phyloP scores from a whole-genome alignment of 2,888 invertebrate species.

The Drosophila suboccidentalis region DNA sequence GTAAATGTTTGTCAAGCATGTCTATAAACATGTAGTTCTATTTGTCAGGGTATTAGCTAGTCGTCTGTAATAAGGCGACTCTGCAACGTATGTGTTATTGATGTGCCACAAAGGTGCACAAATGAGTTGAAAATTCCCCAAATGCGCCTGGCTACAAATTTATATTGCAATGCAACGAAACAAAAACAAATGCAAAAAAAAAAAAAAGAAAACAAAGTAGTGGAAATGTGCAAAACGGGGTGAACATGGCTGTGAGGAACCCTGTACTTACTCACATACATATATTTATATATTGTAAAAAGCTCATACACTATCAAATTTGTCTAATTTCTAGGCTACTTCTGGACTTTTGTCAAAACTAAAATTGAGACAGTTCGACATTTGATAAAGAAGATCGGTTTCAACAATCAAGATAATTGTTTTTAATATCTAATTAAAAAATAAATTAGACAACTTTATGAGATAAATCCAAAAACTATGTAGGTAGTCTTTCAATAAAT shows the following conservation, averaged over 20 bases:
- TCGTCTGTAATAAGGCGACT: background rate
- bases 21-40: background rate
- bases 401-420: background rate
- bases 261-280: no score
- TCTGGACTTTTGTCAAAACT: no score
- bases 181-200: conserved; percentile 2
- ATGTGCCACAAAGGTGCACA: conserved; percentile 46
- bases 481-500: no score
- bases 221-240: background rate
- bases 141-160: conserved; percentile 55
- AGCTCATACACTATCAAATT: no score
- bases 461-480: no score
- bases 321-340: no score
- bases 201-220: background rate
- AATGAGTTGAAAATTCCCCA: conserved; percentile 57
- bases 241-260: background rate
- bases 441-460: no score
- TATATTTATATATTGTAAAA: no score
- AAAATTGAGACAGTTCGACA: no score
- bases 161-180: conserved; percentile 20
- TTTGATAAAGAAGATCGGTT: background rate
- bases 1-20: conserved; percentile 7
- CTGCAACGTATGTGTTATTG: conserved; percentile 11
- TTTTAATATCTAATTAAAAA: background rate
- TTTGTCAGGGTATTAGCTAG: conserved; percentile 2